Evolutionary conservation across 2,888 invertebrate species (phyloP), one percentile per base, ranked within the genome.

Genomic region (Scaptomyza flava): DNA sequence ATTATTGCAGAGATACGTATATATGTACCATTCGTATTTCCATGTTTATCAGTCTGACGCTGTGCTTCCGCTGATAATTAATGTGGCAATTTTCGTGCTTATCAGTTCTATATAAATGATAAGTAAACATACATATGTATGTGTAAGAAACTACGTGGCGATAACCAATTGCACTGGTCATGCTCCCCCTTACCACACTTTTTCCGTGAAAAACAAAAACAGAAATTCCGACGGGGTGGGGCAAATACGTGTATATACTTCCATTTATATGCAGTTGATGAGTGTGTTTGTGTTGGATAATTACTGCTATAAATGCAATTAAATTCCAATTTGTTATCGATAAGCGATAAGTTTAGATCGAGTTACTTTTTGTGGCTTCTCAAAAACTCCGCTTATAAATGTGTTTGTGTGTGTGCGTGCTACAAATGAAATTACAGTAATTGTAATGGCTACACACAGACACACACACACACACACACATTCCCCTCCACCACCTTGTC

Each of bases 401-500:
- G 34, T 12, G 34, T n/a, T n/a, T 34, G 12, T 34, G 34, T 6
- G 36, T n/a, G n/a, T 38, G 36, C 14, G 14, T 14, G 7, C 17
- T 41, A 38, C 45, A 77, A 72, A 67, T 72, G 27, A 54, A 58
- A 58, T 67, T 62, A 43, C 42, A 53, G 59, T 72, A 72, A 72
- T 77, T 72, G 62, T 74, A 54, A 36, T 52, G 56, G 50, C 52
- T 38, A 12, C 20, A 57, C 20, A 36, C 38, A 59, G 6, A 45
- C 20, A 14, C 20, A 36, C 38, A 59, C 7, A 45, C 20, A 14
- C 11, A 54, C 11, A 48, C 11, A 38, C 5, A 30, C 12, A 43
- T n/a, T 46, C 17, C 42, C n/a, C 31, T 6, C 33, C 27, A 1
- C 12, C 2, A 1, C 12, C 2, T 30, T 9, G 23, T 46, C 30